Evolutionary conservation across 92 coral and sea anemone genomes (phyloP).

Genomic region (Phenganax stokvisi): DNA sequence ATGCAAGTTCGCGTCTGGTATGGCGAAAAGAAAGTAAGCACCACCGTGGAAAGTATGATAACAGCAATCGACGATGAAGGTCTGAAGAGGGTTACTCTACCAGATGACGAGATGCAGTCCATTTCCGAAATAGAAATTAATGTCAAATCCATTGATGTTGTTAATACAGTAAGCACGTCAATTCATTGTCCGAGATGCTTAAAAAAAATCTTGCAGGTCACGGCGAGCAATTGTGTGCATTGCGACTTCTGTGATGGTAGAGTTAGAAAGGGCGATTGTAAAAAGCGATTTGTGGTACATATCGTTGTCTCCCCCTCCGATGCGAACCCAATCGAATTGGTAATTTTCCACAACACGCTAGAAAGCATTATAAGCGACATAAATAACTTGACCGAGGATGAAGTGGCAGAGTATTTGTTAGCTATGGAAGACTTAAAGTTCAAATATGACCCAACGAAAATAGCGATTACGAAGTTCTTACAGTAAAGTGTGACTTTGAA

Average conservation of each 20-base stretch:
- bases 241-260: conserved; percentile 3
- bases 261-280: background rate
- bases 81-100: too few species aligned
- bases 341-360: background rate
- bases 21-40: conserved; percentile 33
- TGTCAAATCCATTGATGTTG: too few species aligned
- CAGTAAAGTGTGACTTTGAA: too few species aligned
- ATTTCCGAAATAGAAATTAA: too few species aligned
- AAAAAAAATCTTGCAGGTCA: background rate
- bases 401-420: conserved; percentile 4
- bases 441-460: background rate
- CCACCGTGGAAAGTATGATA: conserved; percentile 8
- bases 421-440: background rate
- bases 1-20: conserved; percentile 46
- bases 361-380: background rate
- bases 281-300: background rate
- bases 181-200: background rate
- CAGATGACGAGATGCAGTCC: too few species aligned
- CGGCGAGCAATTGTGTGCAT: background rate
- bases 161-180: too few species aligned
- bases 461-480: background rate
- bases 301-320: background rate
- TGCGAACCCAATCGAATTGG: background rate
- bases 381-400: background rate
- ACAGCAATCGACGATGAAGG: too few species aligned